phyloP scores from a whole-genome alignment of 1,140 invertebrate species.

The Tetramorium simillimum region DNA sequence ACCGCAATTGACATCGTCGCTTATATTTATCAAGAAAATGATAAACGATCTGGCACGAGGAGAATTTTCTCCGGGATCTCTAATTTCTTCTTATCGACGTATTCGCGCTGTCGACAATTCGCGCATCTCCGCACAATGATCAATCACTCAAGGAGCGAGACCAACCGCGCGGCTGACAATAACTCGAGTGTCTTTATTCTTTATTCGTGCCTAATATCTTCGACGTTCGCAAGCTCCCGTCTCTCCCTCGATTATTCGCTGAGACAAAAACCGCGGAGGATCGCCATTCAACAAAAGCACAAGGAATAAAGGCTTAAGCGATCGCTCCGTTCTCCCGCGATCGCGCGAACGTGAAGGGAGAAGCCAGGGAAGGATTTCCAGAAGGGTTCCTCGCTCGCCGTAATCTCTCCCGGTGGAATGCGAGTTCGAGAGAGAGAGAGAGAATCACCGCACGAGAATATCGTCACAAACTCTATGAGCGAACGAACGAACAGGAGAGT shows the following conservation, averaged over 20 bases:
- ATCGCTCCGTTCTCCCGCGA: slow-evolving; percentile 66
- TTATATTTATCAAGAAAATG: not conserved
- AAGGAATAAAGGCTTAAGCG: slow-evolving; percentile 69
- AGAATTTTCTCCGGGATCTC: not conserved
- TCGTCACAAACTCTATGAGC: not conserved
- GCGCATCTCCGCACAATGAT: not conserved
- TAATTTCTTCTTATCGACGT: not conserved
- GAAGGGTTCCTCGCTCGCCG: slow-evolving; percentile 26
- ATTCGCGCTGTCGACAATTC: not conserved
- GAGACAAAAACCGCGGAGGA: slow-evolving; percentile 46
- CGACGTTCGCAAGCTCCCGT: not conserved
- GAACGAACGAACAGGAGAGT: slow-evolving; percentile 24
- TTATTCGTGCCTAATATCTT: slow-evolving; percentile 4
- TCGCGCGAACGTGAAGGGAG: slow-evolving; percentile 57
- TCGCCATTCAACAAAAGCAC: slow-evolving; percentile 46
- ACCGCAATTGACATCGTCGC: not conserved
- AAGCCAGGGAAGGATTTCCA: not conserved
- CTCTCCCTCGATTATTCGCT: not conserved
- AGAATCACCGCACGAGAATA: not conserved
- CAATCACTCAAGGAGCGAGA: not conserved
- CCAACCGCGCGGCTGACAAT: slow-evolving; percentile 16
- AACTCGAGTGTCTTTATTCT: slow-evolving; percentile 6
- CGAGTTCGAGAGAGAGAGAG: slow-evolving; percentile 26
- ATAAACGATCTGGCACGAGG: not conserved
- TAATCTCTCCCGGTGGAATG: slow-evolving; percentile 40